Conservation (phyloP, 2,888 invertebrate species). For the Steinernema scapterisci region DNA sequence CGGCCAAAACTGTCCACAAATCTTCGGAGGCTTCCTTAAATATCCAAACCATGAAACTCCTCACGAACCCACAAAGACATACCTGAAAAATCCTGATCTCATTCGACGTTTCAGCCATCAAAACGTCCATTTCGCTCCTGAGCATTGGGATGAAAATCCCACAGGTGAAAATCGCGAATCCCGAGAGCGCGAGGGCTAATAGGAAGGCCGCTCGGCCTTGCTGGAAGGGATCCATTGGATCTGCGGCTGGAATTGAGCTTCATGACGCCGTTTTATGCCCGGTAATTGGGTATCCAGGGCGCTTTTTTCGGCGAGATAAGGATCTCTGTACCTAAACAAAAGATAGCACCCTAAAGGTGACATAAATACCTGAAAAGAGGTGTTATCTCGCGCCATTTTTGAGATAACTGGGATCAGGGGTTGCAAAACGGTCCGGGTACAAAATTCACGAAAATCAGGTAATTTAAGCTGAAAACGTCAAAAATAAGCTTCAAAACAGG, state of each 20-base stretch:
- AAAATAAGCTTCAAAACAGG: too few relatives aligned
- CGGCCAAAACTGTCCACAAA: background rate
- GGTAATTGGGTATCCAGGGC: background rate
- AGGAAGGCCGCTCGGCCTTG: background rate
- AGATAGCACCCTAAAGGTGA: background rate
- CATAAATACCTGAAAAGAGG: slow-evolving; percentile 18
- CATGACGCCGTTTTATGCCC: background rate
- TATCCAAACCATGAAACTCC: background rate
- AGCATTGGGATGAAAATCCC: background rate
- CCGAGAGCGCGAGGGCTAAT: background rate
- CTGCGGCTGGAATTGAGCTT: background rate
- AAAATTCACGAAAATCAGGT: too few relatives aligned
- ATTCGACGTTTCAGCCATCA: background rate
- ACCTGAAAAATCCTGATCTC: background rate
- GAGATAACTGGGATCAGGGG: too few relatives aligned
- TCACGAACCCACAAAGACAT: background rate
- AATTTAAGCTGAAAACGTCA: too few relatives aligned
- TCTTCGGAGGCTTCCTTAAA: background rate
- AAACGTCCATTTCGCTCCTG: background rate
- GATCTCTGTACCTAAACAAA: background rate
- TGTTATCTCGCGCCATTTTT: too few relatives aligned
- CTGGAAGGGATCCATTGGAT: background rate
- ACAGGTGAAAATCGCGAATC: background rate
- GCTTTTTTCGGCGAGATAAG: background rate
- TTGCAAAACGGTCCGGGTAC: too few relatives aligned